A percentile compares a stretch with the other conserved stretches of the same genome.
phyloP scores from a whole-genome alignment of 2,113 vertebrate species.

The Marmota flaviventris region DNA sequence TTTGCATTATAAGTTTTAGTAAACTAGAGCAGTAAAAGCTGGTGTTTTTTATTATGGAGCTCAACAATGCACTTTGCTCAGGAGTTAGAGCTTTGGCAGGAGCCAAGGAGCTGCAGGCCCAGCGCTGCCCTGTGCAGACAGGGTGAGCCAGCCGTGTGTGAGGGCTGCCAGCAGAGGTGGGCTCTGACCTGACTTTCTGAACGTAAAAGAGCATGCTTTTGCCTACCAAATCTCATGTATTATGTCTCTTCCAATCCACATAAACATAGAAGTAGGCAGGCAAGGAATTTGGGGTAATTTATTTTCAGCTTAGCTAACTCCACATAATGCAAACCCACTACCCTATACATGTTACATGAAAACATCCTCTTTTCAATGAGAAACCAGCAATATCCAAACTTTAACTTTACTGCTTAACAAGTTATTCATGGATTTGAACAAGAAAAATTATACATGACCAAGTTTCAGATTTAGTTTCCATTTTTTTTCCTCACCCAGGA shows the following conservation, averaged over 20 bases:
- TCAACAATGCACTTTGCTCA: background rate
- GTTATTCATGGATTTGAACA: background rate
- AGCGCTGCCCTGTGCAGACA: background rate
- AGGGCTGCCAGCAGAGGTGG: background rate
- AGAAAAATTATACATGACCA: background rate
- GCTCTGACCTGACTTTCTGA: background rate
- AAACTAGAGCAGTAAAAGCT: background rate
- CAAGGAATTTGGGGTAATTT: background rate
- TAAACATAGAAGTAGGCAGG: background rate
- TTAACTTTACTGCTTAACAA: background rate
- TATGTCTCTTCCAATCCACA: background rate
- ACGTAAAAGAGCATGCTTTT: background rate
- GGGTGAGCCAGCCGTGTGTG: background rate
- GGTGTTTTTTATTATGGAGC: background rate
- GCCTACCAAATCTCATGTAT: background rate
- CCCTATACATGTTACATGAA: background rate
- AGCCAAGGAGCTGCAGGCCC: background rate
- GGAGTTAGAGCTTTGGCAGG: background rate
- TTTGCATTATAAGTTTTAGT: background rate
- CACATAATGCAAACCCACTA: background rate
- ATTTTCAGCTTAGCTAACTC: background rate
- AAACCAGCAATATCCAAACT: background rate
- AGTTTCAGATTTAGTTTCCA: slow-evolving; percentile 30
- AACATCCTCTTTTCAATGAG: background rate
- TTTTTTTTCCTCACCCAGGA: background rate